phyloP scores from a whole-genome alignment of 2,113 vertebrate genomes.

The Microtus montanus region DNA sequence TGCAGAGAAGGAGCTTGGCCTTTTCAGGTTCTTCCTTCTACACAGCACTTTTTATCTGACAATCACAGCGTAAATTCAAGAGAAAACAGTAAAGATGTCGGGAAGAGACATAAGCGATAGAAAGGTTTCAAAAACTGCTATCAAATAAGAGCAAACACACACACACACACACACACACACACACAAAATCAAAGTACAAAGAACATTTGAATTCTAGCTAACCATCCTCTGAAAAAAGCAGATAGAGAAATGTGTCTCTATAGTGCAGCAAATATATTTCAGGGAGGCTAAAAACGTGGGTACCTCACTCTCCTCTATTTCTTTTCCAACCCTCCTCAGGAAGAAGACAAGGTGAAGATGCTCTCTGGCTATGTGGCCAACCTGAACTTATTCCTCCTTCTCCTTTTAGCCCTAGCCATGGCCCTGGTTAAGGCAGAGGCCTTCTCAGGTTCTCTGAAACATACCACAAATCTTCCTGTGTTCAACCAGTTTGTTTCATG shows the following conservation, averaged over 20 bases:
- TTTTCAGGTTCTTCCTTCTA: background rate
- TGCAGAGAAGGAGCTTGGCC: background rate
- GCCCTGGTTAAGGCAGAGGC: background rate
- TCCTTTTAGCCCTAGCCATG: conserved; percentile 1
- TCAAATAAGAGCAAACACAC: background rate
- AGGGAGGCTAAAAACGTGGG: background rate
- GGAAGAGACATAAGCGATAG: background rate
- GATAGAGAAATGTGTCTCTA: background rate
- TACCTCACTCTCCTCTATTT: background rate
- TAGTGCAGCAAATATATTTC: background rate
- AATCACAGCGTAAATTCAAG: conserved; percentile 34
- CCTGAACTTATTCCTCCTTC: background rate
- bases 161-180: too few relatives aligned
- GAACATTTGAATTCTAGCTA: background rate
- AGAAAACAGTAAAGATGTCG: background rate
- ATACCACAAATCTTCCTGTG: conserved; percentile 54
- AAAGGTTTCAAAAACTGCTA: conserved; percentile 52
- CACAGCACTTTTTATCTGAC: background rate
- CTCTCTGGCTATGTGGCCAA: background rate
- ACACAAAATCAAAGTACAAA: background rate
- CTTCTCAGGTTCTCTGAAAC: conserved; percentile 51
- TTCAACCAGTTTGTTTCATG: conserved; percentile 56
- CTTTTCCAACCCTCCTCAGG: background rate
- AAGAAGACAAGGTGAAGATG: background rate
- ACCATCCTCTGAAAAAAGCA: background rate